Conservation (phyloP, 2,113 vertebrate genomes). For the Buteo buteo region DNA sequence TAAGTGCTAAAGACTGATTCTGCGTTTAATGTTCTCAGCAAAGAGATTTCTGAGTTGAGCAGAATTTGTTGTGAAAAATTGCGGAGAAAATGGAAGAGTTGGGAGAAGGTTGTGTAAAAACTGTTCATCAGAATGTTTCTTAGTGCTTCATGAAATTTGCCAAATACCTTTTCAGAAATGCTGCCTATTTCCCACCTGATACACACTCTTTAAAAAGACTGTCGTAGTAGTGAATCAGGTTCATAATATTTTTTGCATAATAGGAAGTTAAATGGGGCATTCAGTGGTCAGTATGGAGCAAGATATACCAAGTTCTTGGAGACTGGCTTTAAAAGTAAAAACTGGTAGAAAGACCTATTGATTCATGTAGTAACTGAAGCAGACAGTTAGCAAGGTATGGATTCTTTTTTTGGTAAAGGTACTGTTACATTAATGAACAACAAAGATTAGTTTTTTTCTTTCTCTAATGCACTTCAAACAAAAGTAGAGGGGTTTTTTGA, state of each 20-base stretch:
- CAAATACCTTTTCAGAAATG: not conserved
- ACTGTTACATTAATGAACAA: not conserved
- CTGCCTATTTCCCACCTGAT: not conserved
- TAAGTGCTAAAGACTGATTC: not conserved
- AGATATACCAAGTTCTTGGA: not conserved
- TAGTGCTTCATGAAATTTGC: not conserved
- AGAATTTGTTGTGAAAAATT: not conserved
- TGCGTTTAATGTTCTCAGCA: not conserved
- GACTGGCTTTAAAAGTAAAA: not conserved
- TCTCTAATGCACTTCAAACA: not conserved
- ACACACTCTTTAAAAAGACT: not conserved
- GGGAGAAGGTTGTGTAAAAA: not conserved
- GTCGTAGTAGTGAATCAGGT: not conserved
- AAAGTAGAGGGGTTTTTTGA: accelerated
- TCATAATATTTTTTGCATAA: not conserved
- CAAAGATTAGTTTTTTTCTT: not conserved
- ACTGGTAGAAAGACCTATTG: not conserved
- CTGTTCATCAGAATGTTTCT: not conserved
- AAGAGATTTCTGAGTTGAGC: not conserved
- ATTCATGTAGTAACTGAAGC: not conserved
- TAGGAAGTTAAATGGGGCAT: not conserved
- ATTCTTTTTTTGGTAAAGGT: not conserved
- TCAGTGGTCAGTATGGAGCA: not conserved
- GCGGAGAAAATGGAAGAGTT: not conserved
- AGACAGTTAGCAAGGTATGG: not conserved